Base-by-base conservation (phyloP, 2,797 vertebrate species). In the Vespertilio murinus region DNA sequence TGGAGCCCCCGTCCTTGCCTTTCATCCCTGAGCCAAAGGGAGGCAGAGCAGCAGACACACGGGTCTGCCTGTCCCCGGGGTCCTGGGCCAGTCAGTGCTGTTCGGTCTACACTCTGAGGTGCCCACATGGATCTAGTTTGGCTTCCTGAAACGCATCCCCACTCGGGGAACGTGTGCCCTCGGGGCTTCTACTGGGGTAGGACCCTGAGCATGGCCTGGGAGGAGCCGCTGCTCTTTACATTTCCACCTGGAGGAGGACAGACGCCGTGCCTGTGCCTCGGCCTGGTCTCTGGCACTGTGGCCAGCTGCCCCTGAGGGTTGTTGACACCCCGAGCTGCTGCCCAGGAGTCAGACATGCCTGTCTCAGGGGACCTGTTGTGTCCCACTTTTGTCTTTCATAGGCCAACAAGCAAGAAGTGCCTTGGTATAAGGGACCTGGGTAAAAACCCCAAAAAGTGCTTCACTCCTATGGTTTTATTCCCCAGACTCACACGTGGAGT, bases 101-200 rank as follows among this genome's bases (percentile, higher is more conserved):
- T 17, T 56, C 25, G 22, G 35, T 49, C 40, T 42, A 1, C 7
- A 2, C 67, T 38, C 18, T 6, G 47, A n/a, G 47, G 47, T 6
- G 22, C 74, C 33, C 23, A 17, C 33, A 1, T 2, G 6, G 13
- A 25, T 22, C 18, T 11, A 1, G 2, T 45, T 17, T 49, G 74
- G 75, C 54, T 30, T 77, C 74, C 52, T 69, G 75, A n/a, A 35
- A 52, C 78, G n/a, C 10, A 35, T 42, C 45, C 49, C 30, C 0
- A 4, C 23, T n/a, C n/a, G n/a, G n/a, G n/a, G n/a, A n/a, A 2
- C 1, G 3, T 0, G 9, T 20, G 8, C 30, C 85, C 40, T 23
- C 0, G 1, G 25, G 42, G n/a, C 10, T 75, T 49, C 38, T 73
- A n/a, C 3, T 0, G n/a, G 25, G 13, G 22, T 3, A 0, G 40